Percentiles rank a stretch among this genome's conserved stretches.
Evolutionary conservation across 2,797 vertebrate species (phyloP).

Genomic region (Menidia menidia): DNA sequence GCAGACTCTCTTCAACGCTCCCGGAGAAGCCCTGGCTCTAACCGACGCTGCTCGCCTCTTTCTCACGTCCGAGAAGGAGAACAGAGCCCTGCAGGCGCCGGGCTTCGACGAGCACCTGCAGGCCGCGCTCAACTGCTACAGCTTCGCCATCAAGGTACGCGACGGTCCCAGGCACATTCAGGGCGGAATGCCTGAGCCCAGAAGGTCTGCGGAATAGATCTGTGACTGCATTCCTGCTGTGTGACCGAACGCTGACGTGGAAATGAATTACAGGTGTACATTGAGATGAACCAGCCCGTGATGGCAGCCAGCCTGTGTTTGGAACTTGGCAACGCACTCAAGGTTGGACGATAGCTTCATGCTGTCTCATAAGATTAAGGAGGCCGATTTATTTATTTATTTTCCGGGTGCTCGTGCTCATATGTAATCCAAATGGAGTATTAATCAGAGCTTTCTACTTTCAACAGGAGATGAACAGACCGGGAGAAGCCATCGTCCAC

Average conservation of each 20-base stretch:
- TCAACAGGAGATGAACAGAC: constrained; percentile 86
- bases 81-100: constrained; percentile 84
- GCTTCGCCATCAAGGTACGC: constrained; percentile 88
- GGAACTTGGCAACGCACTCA: constrained; percentile 90
- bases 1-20: constrained; percentile 91
- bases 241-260: constrained; percentile 40
- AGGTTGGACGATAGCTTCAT: constrained; percentile 68
- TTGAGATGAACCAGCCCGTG: constrained; percentile 91
- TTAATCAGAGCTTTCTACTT: neutral
- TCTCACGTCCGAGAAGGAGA: constrained; percentile 89
- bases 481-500: constrained; percentile 87
- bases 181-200: constrained; percentile 2
- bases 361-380: constrained; percentile 6
- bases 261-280: constrained; percentile 84
- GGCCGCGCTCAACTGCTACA: constrained; percentile 92
- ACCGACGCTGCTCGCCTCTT: constrained; percentile 93
- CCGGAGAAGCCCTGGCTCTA: constrained; percentile 88
- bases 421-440: neutral
- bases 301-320: constrained; percentile 92
- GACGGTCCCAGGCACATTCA: neutral
- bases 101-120: constrained; percentile 92
- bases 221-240: constrained; percentile 14
- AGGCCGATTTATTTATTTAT: constrained; percentile 6
- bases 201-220: constrained; percentile 9
- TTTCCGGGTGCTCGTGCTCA: neutral